Evolutionary conservation across 2,888 invertebrate species (phyloP), one percentile per base, ranked within the genome.

Genomic region (Magallana nippona): DNA sequence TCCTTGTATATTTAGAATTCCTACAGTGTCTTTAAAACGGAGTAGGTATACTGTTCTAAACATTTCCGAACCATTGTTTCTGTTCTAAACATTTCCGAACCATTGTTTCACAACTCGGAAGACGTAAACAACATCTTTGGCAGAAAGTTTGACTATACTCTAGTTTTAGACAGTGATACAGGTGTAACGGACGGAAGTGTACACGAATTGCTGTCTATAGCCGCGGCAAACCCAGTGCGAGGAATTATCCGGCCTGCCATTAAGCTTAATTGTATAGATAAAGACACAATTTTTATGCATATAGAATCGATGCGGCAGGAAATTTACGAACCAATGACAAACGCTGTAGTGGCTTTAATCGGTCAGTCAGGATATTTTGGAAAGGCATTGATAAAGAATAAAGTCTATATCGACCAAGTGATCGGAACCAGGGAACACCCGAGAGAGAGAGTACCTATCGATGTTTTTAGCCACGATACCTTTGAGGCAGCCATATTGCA

Each of bases 401-500:
- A 86, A 55, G 83, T 91, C n/a, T 92, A 92, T 83, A 91, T 92
- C n/a, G 90, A 91, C n/a, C 89, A 88, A 55, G 91, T 92, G 1
- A 91, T 92, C 56, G 92, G 92, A 15, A 86, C 85, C 2, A 87
- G 90, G 77, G 89, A 91, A 10, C 84, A 88, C 17, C 85, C 89
- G 17, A 90, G 92, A 44, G 92, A 92, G 84, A 86, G 90, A 57
- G 91, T 92, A 1, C 92, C 92, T 1, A 89, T 92, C 55, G 92
- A 92, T 85, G 92, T 92, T 5, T 87, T 92, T 2, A 92, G 92
- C 81, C 92, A 92, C 81, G 92, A 92, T 82, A 92, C 92, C 10
- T 92, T 92, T 84, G 92, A 92, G 71, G 92, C 92, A 17, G 91
- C 92, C 1, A 85, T 92, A 1, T 83, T 92, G 62, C 86, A 89